Base-by-base conservation (phyloP, 2,113 vertebrate genomes). In the Myxocyprinus asiaticus region DNA sequence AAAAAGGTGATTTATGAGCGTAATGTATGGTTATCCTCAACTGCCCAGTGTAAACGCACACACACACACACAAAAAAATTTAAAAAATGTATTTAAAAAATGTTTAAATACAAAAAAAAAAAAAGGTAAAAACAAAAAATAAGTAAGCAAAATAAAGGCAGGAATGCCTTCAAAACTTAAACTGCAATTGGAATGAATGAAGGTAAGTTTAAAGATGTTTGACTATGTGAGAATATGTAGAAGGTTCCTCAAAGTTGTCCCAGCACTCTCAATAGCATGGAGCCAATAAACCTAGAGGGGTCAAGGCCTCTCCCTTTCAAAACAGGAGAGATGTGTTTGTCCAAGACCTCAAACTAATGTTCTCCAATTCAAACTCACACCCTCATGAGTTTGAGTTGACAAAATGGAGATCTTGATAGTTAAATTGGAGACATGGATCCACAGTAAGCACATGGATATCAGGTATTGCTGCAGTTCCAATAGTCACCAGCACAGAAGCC, bases 381-480 rank as follows among this genome's bases (percentile, higher is more conserved):
- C 7, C 12, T 55, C 7, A 70, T 56, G 8, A 43, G 14, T n/a
- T 44, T n/a, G 12, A 9, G 8, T 56, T 56, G 12, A 43, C 14
- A 2, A n/a, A n/a, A 10, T 15, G 8, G 9, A 56, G 12, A 5
- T 12, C 12, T 9, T 9, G 50, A 11, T 4, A 11, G 48, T 56
- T 56, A 3, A 15, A 7, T 2, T 58, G 43, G 9, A 45, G n/a
- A 71, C 42, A 17, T 7, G 44, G 42, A 56, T 58, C 53, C 5
- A 58, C 53, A 55, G 7, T 69, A 22, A 67, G 66, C 15, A 55
- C 12, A 69, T n/a, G 59, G 58, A 70, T 78, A n/a, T 79, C 67
- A 45, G 73, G 65, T 67, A 64, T 7, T 66, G 59, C 81, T 80
- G 67, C 80, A 82, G 79, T 81, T 80, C 76, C 85, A 74, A 4